A percentile compares a stretch with the other conserved stretches of the same genome.
Conservation (phyloP, 53 echinoderm and acorn worm species). For the Astropecten irregularis region DNA sequence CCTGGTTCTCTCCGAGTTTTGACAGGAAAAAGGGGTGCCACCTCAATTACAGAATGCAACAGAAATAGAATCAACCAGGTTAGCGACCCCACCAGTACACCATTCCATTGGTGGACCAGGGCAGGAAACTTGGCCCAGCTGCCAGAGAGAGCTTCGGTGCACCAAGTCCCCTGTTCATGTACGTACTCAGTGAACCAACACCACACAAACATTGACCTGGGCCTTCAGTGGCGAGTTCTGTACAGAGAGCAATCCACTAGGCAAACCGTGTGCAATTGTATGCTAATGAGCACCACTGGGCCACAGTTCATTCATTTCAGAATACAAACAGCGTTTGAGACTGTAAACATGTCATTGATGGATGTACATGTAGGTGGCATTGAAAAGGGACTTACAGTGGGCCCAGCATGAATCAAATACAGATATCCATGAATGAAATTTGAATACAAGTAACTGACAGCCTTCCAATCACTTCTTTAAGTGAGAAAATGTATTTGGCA, state of each 20-base stretch:
- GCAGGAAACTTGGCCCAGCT: neutral
- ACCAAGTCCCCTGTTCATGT: neutral
- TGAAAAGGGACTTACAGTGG: neutral
- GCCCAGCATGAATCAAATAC: no score
- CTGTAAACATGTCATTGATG: neutral
- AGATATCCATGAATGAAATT: no score
- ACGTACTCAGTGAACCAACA: neutral
- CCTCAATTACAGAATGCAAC: no score
- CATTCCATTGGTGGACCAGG: neutral
- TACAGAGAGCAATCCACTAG: neutral
- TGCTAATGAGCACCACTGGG: slow-evolving; percentile 43
- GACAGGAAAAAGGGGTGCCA: no score
- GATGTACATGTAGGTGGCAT: neutral
- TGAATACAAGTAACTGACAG: no score
- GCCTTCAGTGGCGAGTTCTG: neutral
- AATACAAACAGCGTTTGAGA: neutral
- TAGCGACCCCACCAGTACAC: neutral
- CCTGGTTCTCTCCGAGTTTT: no score
- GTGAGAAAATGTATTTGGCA: no score
- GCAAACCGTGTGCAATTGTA: slow-evolving; percentile 46
- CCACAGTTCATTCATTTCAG: slow-evolving; percentile 19
- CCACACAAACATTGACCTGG: neutral
- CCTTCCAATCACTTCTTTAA: no score
- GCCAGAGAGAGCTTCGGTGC: neutral
- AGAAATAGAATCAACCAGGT: neutral